Evolutionary conservation across 2,797 vertebrate genomes (phyloP).

Genomic region (Phrynocephalus vlangalii): DNA sequence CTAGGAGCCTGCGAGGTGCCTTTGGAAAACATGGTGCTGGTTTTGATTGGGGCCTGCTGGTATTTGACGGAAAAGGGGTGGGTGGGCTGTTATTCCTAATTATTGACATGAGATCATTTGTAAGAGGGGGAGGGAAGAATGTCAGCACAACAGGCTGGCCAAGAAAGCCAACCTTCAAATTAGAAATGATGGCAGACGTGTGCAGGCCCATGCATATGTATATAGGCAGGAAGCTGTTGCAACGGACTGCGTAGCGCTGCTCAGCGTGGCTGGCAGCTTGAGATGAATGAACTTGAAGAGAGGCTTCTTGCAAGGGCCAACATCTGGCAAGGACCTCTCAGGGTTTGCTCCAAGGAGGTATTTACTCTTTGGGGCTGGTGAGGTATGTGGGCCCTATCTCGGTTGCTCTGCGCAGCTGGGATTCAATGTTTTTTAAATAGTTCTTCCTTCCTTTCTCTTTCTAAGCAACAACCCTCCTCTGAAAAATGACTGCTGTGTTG

Average conservation of each 20-base stretch:
- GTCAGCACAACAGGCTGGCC: neutral
- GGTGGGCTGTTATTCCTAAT: constrained; percentile 13
- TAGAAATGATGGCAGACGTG: constrained; percentile 7
- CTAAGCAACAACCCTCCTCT: no score
- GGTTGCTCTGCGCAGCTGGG: no score
- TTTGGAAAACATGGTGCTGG: neutral
- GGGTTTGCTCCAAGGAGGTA: no score
- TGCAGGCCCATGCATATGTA: constrained; percentile 5
- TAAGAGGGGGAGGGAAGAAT: constrained; percentile 4
- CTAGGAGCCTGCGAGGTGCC: neutral
- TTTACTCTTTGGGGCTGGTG: no score
- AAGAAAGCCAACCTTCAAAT: no score
- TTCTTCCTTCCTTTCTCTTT: no score
- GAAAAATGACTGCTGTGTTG: no score
- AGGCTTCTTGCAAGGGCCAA: no score
- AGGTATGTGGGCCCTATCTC: no score
- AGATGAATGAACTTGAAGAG: constrained; percentile 9
- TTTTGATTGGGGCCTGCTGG: neutral
- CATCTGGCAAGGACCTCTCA: no score
- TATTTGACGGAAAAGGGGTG: constrained; percentile 1
- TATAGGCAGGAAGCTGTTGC: neutral
- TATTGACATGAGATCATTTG: constrained; percentile 29
- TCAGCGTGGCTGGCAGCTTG: constrained; percentile 7
- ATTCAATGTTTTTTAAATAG: no score
- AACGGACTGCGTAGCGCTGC: neutral